Percentiles rank a stretch among this genome's conserved stretches.
phyloP scores from a whole-genome alignment of 2,888 invertebrate species.

The Epirrita christyi region DNA sequence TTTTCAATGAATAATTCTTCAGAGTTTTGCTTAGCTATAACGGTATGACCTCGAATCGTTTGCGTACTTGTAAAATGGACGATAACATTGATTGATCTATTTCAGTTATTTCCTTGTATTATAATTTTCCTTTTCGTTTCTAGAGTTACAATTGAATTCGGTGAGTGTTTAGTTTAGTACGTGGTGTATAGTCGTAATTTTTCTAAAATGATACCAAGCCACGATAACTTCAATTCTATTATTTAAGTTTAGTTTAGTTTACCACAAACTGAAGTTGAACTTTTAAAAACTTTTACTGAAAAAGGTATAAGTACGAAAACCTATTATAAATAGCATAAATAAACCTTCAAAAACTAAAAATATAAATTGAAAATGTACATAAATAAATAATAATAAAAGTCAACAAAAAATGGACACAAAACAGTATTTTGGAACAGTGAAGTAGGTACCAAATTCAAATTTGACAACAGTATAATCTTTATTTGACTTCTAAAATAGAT shows the following conservation, averaged over 20 bases:
- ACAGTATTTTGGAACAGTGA: not conserved
- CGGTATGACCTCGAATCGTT: slow-evolving; percentile 19
- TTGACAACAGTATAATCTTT: slow-evolving; percentile 1
- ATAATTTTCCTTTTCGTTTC: not conserved
- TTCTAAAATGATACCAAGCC: no score
- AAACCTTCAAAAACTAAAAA: not conserved
- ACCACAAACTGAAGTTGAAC: no score
- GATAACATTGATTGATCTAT: slow-evolving; percentile 19
- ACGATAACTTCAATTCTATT: no score
- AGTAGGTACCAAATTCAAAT: slow-evolving; percentile 4
- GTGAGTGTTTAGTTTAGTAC: no score
- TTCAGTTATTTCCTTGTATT: slow-evolving; percentile 12
- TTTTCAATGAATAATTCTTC: slow-evolving; percentile 16
- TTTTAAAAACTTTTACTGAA: no score
- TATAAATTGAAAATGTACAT: not conserved
- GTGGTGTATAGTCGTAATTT: no score
- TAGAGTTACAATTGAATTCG: no score
- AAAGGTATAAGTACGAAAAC: no score
- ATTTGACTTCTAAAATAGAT: slow-evolving; percentile 8
- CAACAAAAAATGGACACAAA: no score
- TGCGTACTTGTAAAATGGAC: slow-evolving; percentile 13
- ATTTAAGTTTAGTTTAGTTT: no score
- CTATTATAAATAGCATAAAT: no score
- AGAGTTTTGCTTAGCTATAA: slow-evolving; percentile 6
- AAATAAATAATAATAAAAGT: not conserved